Evolutionary conservation across 2,113 vertebrate genomes (phyloP).

Genomic region (Cheilinus undulatus): DNA sequence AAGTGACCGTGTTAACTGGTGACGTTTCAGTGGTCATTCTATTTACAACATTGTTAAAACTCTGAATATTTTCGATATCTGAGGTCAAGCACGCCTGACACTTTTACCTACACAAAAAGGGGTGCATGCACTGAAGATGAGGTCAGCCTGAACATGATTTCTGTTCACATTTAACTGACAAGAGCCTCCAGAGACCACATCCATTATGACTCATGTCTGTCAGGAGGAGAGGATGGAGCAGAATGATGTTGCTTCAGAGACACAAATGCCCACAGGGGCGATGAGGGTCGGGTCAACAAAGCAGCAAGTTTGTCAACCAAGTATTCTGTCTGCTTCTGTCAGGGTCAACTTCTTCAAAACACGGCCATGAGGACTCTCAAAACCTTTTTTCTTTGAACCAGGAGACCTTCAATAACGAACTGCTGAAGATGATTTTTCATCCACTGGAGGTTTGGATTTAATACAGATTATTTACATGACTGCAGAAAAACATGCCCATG

Average conservation of each 20-base stretch:
- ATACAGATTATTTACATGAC: too few relatives aligned
- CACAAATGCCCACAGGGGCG: background rate
- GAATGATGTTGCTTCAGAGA: background rate
- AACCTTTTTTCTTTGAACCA: too few relatives aligned
- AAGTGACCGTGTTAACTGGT: too few relatives aligned
- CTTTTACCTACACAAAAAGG: background rate
- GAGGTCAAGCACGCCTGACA: too few relatives aligned
- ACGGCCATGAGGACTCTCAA: too few relatives aligned
- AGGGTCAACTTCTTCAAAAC: background rate
- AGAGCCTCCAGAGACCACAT: background rate
- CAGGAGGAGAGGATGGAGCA: background rate
- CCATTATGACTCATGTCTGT: background rate
- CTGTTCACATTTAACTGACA: background rate
- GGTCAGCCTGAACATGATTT: background rate
- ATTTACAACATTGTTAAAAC: too few relatives aligned
- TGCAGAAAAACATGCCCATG: too few relatives aligned
- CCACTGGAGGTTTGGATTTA: too few relatives aligned
- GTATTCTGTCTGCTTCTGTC: background rate
- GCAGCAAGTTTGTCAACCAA: background rate
- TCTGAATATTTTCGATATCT: too few relatives aligned
- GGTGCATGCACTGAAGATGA: background rate
- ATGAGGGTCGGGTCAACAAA: background rate
- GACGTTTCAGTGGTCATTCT: too few relatives aligned
- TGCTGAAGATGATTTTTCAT: too few relatives aligned
- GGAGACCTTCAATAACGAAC: too few relatives aligned